phyloP scores from a whole-genome alignment of 2,797 vertebrate genomes.

The Ciconia nigra region DNA sequence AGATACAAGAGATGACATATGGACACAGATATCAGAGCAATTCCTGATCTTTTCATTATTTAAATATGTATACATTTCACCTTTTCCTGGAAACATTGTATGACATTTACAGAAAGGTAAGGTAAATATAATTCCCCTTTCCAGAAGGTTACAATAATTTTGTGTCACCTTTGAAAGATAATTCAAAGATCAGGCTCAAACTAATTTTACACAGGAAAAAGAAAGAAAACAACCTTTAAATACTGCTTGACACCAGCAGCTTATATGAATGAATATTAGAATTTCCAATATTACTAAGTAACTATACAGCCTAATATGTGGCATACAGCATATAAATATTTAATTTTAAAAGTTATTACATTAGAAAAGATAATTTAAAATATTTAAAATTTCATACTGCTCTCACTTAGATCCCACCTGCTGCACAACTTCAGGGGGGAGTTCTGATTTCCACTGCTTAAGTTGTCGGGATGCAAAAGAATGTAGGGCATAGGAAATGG shows the following conservation, averaged over 20 bases:
- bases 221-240: background rate
- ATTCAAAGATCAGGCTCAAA: background rate
- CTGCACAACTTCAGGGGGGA: slow-evolving; percentile 87
- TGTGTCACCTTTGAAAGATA: background rate
- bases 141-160: background rate
- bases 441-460: slow-evolving; percentile 89
- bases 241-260: background rate
- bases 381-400: background rate
- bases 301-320: background rate
- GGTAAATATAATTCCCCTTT: background rate
- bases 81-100: background rate
- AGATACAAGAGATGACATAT: background rate
- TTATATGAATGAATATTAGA: background rate
- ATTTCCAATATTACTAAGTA: background rate
- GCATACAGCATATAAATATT: background rate
- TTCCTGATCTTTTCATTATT: background rate
- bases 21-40: background rate
- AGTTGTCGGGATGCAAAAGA: slow-evolving; percentile 95
- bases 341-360: accelerated
- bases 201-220: background rate
- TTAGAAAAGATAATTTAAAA: background rate
- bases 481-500: slow-evolving; percentile 94
- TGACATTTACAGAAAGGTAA: slow-evolving; percentile 24
- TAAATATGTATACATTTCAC: background rate
- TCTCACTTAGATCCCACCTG: slow-evolving; percentile 78